Base-by-base conservation (phyloP, 2,888 invertebrate species). In the Terebella lapidaria region DNA sequence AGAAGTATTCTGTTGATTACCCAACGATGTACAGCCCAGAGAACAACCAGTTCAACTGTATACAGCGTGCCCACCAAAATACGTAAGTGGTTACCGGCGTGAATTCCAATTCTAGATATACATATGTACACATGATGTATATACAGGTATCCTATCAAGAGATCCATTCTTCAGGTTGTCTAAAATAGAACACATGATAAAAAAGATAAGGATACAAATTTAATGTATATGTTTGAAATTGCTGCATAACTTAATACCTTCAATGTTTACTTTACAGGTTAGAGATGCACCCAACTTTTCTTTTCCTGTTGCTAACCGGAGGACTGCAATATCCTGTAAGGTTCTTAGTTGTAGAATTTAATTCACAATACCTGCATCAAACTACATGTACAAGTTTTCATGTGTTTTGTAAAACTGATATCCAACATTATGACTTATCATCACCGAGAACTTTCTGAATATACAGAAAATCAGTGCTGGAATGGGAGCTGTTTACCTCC, bases 51-150 rank as follows among this genome's bases (percentile, higher is more conserved):
- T 83, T 83, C 71, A 83, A 83, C 73, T 67, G 67, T 52, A 59
- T 81, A 29, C 83, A 83, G 65, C 71, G 81, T 67, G 83, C 82
- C 52, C 83, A 84, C 66, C 83, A 83, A 65, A 83, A 83, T 68
- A 83, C 82, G 78, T 82, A 71, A 76, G 79, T 67, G 18, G 55
- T 29, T 49, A 30, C 35, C 10, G 24, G 15, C n/a, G 24, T 57
- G n/a, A 22, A 25, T 10, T 30, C 3, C n/a, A 55, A n/a, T n/a
- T n/a, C n/a, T n/a, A n/a, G n/a, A n/a, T n/a, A n/a, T n/a, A n/a
- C n/a, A n/a, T n/a, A n/a, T n/a, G n/a, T n/a, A n/a, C n/a, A n/a
- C n/a, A n/a, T n/a, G n/a, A n/a, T n/a, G n/a, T n/a, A n/a, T n/a
- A n/a, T n/a, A n/a, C n/a, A n/a, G n/a, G n/a, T n/a, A n/a, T n/a